These are phyloP conservation scores for Lepas anatifera DNA, from an alignment of 2,888 invertebrate species.

Conservation along the genomic window DNA sequence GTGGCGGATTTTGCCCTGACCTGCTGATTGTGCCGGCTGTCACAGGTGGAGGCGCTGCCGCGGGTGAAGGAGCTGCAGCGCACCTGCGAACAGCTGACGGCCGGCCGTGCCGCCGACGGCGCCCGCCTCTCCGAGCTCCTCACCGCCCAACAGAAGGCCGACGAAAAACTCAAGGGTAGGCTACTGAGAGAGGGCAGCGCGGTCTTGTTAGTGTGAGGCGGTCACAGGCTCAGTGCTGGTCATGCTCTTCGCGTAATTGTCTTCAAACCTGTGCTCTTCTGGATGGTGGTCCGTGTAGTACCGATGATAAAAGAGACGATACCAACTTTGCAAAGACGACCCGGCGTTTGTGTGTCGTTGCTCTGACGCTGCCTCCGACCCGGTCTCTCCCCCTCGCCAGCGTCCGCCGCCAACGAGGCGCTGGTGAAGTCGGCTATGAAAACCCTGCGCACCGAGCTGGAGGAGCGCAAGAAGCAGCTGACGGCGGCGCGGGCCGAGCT, in stretches of 20 bases:
- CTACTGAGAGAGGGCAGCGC: no score
- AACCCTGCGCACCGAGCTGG: neutral
- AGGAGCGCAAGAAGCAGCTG: neutral
- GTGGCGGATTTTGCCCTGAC: no score
- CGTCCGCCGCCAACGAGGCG: neutral
- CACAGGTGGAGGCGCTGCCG: neutral
- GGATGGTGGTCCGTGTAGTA: no score
- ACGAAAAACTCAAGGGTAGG: neutral
- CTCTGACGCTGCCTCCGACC: neutral
- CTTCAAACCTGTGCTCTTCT: no score
- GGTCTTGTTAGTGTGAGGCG: no score
- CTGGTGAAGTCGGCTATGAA: neutral
- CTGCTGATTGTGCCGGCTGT: no score
- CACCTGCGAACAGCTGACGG: neutral
- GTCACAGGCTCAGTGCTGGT: no score
- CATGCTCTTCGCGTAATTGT: no score
- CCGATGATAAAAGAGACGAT: no score
- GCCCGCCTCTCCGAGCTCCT: neutral
- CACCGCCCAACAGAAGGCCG: neutral
- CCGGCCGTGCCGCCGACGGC: neutral
- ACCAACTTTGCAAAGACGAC: no score
- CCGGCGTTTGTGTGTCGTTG: neutral
- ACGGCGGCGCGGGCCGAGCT: neutral
- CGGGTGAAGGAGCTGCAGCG: neutral
- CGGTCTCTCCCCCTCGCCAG: neutral